These are phyloP conservation scores for Sternarchorhynchus goeldii DNA, from an alignment of 2,797 vertebrate species.

Conservation along the genomic window DNA sequence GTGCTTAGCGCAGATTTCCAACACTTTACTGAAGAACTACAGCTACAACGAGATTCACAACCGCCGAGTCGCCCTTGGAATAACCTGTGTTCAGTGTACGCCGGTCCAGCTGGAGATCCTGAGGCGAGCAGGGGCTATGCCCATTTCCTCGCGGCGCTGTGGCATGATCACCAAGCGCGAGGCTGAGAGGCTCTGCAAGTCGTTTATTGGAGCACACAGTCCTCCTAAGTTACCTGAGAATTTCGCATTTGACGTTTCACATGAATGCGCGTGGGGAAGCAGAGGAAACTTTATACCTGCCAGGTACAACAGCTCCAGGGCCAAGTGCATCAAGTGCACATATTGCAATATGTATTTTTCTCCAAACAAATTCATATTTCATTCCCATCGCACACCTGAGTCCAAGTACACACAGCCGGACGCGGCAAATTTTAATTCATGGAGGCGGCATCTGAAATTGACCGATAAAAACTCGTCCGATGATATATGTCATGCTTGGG, in stretches of 20 bases:
- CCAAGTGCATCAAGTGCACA: constrained; percentile 91
- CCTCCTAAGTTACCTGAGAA: constrained; percentile 89
- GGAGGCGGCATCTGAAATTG: constrained; percentile 88
- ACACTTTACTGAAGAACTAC: constrained; percentile 89
- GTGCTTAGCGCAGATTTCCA: constrained; percentile 90
- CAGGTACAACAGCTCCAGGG: constrained; percentile 88
- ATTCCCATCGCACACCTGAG: constrained; percentile 87
- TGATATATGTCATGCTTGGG: constrained; percentile 90
- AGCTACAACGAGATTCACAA: constrained; percentile 95
- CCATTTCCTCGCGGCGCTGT: constrained; percentile 88
- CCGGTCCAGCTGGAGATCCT: constrained; percentile 91
- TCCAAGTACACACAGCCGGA: constrained; percentile 91
- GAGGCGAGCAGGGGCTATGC: constrained; percentile 88
- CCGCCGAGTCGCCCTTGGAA: constrained; percentile 86
- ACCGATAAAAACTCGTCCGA: constrained; percentile 82
- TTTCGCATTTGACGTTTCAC: constrained; percentile 88
- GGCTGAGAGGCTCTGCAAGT: constrained; percentile 90
- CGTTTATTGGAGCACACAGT: constrained; percentile 86
- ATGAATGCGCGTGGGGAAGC: constrained; percentile 89
- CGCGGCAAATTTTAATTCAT: constrained; percentile 91
- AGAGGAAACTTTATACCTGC: constrained; percentile 89
- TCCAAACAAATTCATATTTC: constrained; percentile 92
- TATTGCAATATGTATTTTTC: constrained; percentile 93
- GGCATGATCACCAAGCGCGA: constrained; percentile 93
- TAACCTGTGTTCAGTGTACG: constrained; percentile 91